Percentiles rank a stretch among this genome's conserved stretches.
Evolutionary conservation across 2,113 vertebrate genomes (phyloP).

Genomic region (Sarotherodon lohbergeri): DNA sequence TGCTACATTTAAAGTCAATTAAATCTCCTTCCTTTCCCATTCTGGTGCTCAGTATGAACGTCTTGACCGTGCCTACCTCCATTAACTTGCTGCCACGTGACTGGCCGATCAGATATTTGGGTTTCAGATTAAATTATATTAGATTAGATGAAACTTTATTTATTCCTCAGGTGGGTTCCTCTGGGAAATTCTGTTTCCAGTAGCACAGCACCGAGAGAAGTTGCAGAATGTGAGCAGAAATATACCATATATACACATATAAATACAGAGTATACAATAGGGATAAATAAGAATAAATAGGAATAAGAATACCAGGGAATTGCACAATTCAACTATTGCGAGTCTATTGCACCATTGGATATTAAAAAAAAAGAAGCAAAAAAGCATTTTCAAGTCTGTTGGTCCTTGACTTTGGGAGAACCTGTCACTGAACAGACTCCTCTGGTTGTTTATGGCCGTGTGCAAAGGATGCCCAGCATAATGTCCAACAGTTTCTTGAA

Average conservation of each 20-base stretch:
- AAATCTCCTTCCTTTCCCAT: neutral
- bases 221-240: neutral
- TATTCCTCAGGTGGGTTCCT: neutral
- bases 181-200: neutral
- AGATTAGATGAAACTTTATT: neutral
- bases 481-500: neutral
- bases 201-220: neutral
- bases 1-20: neutral
- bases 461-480: neutral
- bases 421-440: neutral
- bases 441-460: neutral
- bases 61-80: neutral
- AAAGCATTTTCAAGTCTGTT: neutral
- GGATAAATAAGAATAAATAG: neutral
- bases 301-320: neutral
- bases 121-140: neutral
- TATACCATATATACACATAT: neutral
- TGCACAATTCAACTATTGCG: neutral
- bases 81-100: neutral
- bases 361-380: fast-evolving
- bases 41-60: neutral
- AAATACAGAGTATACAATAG: neutral
- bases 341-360: neutral
- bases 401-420: neutral
- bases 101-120: neutral